Evolutionary conservation across 1,140 invertebrate genomes (phyloP).

Genomic region (Bombus breviceps): DNA sequence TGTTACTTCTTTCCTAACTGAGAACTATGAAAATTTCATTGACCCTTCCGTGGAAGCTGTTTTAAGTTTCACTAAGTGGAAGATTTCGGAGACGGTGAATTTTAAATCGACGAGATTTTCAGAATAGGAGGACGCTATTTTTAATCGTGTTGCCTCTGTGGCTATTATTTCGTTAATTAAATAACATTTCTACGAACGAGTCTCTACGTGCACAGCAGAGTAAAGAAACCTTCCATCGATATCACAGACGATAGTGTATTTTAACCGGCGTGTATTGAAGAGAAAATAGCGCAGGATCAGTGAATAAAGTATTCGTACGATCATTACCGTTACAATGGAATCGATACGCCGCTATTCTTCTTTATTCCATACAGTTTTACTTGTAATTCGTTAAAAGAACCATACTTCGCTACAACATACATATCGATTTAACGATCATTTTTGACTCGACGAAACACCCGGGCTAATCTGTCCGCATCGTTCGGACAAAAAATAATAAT

Average conservation of each 20-base stretch:
- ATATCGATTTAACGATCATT: slow-evolving; percentile 4
- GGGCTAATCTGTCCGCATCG: not conserved
- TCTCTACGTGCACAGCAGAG: not conserved
- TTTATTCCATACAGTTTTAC: slow-evolving; percentile 11
- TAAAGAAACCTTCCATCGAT: not conserved
- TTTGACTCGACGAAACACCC: not conserved
- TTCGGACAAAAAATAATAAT: not conserved
- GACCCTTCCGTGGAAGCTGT: not conserved
- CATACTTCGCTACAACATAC: slow-evolving; percentile 14
- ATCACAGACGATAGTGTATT: slow-evolving; percentile 30
- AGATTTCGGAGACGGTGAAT: not conserved
- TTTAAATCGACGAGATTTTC: not conserved
- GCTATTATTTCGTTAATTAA: not conserved
- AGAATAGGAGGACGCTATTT: not conserved
- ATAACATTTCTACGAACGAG: not conserved
- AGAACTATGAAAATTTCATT: not conserved
- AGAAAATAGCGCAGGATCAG: not conserved
- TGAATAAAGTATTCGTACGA: not conserved
- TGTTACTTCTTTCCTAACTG: not conserved
- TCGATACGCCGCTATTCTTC: not conserved
- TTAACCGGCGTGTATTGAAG: not conserved
- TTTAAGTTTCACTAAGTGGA: not conserved
- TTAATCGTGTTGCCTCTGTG: not conserved
- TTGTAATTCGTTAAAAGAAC: not conserved
- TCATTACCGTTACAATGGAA: not conserved